Percentiles rank a stretch among this genome's conserved stretches.
These are phyloP conservation scores for Percopsis transmontana DNA, from an alignment of 2,113 vertebrate species.

Conservation along the genomic window DNA sequence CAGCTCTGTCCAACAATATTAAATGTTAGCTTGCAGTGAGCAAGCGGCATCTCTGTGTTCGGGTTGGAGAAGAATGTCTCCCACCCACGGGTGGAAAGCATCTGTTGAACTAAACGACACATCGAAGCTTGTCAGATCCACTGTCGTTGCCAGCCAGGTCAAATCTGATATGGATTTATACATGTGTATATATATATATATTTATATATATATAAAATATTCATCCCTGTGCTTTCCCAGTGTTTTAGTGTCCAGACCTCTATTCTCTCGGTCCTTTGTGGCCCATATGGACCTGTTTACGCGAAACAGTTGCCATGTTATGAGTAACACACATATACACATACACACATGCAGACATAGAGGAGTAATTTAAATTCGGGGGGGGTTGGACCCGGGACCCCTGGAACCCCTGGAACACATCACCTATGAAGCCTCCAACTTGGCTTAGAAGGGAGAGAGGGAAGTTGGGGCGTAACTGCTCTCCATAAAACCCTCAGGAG, in stretches of 20 bases:
- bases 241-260: not conserved
- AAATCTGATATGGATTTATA: not conserved
- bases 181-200: too few relatives aligned
- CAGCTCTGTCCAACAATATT: constrained; percentile 34
- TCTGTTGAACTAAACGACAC: not conserved
- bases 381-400: constrained; percentile 37
- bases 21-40: constrained; percentile 15
- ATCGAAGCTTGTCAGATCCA: not conserved
- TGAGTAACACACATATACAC: constrained; percentile 13
- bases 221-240: not conserved
- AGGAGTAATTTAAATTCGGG: constrained; percentile 4
- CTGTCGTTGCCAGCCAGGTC: constrained; percentile 16
- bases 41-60: constrained; percentile 2
- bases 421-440: constrained; percentile 35
- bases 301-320: constrained; percentile 58
- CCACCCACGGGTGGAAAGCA: not conserved
- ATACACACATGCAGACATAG: constrained; percentile 7
- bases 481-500: constrained; percentile 28
- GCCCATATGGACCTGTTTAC: constrained; percentile 55
- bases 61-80: constrained; percentile 1
- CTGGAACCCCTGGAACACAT: constrained; percentile 46
- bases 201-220: not conserved
- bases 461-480: constrained; percentile 32
- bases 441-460: constrained; percentile 18
- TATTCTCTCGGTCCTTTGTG: constrained; percentile 21